phyloP scores from a whole-genome alignment of 2,113 vertebrate genomes.

The Etia nguti region DNA sequence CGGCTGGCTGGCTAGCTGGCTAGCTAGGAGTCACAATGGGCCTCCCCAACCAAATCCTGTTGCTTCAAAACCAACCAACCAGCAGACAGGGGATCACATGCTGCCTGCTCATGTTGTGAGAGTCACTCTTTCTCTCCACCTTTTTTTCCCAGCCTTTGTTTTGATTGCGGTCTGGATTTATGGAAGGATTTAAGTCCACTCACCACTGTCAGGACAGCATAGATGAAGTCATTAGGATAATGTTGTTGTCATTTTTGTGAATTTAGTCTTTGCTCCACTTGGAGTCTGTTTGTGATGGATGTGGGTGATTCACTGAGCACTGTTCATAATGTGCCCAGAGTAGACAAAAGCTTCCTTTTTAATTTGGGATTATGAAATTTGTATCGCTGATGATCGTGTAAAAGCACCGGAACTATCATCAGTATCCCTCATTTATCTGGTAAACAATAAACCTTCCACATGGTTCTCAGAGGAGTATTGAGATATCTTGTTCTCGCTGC shows the following conservation, averaged over 20 bases:
- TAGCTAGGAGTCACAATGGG: slow-evolving; percentile 48
- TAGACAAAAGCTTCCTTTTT: neutral
- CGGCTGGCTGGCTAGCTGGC: neutral
- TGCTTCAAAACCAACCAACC: slow-evolving; percentile 65
- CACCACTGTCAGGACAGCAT: slow-evolving; percentile 44
- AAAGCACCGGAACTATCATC: neutral
- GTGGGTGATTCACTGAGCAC: neutral
- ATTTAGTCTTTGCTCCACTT: neutral
- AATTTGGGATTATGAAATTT: neutral
- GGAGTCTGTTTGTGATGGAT: slow-evolving; percentile 2
- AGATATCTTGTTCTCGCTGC: neutral
- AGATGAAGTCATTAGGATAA: slow-evolving; percentile 47
- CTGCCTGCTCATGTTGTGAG: slow-evolving; percentile 56
- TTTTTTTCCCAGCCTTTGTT: slow-evolving; percentile 58
- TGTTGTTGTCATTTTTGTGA: slow-evolving; percentile 11
- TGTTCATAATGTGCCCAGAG: neutral
- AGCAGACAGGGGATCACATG: slow-evolving; percentile 65
- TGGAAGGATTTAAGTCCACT: slow-evolving; percentile 48
- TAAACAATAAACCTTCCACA: neutral
- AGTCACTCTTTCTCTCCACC: slow-evolving; percentile 31
- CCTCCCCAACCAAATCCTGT: slow-evolving; percentile 63
- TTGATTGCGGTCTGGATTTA: slow-evolving; percentile 65
- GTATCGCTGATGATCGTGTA: neutral
- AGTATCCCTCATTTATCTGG: neutral
- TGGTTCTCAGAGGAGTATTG: neutral